Evolutionary conservation across 1,140 invertebrate species (phyloP).

Genomic region (Aphelenchoides avenae): DNA sequence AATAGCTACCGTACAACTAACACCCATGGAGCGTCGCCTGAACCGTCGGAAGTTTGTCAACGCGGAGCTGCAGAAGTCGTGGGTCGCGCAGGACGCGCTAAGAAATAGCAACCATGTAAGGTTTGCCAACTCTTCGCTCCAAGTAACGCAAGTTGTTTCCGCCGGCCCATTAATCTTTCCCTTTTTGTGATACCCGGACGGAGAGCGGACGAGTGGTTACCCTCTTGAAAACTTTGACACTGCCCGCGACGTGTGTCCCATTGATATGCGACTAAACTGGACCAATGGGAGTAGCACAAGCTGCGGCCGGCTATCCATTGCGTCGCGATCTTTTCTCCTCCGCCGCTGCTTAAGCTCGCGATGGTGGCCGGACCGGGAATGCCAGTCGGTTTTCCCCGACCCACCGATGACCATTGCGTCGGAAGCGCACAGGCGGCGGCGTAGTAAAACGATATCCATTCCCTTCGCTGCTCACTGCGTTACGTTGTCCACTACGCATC

Average conservation of each 20-base stretch:
- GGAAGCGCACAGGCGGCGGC: no score
- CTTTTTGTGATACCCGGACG: background rate
- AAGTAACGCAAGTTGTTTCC: background rate
- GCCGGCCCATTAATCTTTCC: background rate
- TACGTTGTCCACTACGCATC: no score
- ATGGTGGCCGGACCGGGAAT: no score
- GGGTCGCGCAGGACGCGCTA: conserved; percentile 17
- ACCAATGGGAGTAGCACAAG: background rate
- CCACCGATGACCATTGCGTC: no score
- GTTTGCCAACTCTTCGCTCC: conserved; percentile 2
- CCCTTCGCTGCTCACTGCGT: no score
- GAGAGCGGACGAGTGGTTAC: background rate
- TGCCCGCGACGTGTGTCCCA: background rate
- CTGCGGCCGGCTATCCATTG: background rate
- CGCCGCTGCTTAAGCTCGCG: no score
- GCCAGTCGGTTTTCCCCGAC: no score
- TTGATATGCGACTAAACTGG: background rate
- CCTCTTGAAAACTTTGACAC: background rate
- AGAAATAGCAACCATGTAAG: conserved; percentile 25
- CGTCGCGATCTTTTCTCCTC: no score
- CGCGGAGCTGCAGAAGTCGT: conserved; percentile 12
- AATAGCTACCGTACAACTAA: no score
- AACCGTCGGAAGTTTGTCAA: conserved; percentile 33
- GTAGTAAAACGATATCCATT: no score
- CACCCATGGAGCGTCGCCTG: conserved; percentile 26